Evolutionary conservation across 2,797 vertebrate genomes (phyloP).

Genomic region (Bradypodion ventrale): DNA sequence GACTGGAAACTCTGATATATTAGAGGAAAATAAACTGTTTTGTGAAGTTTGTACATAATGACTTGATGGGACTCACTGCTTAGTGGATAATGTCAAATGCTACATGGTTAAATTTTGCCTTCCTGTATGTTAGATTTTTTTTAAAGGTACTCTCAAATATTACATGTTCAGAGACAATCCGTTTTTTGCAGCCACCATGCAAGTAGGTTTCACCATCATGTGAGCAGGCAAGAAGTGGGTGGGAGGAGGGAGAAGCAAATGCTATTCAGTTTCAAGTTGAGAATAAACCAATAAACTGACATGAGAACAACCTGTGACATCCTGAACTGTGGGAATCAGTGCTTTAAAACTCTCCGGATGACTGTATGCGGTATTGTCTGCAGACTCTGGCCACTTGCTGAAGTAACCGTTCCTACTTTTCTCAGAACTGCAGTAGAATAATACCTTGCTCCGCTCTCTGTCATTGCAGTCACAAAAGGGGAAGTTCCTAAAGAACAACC

Average conservation of each 20-base stretch:
- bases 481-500: background rate
- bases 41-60: no score
- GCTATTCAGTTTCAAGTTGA: conserved; percentile 3
- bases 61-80: background rate
- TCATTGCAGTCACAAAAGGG: background rate
- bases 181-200: background rate
- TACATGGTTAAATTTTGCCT: background rate
- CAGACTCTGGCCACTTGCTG: no score
- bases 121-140: background rate
- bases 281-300: background rate
- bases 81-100: background rate
- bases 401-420: background rate
- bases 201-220: background rate
- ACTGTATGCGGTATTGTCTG: background rate
- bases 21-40: background rate
- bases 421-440: background rate
- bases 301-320: background rate
- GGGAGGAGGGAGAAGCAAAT: no score
- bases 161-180: background rate
- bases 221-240: no score
- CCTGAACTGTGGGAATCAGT: background rate
- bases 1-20: background rate
- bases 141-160: background rate
- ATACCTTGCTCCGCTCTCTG: background rate
- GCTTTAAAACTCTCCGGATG: background rate